Conservation (phyloP, 30 jellyfish, hydroid and myxozoan genomes). For the Turritopsis dohrnii region DNA sequence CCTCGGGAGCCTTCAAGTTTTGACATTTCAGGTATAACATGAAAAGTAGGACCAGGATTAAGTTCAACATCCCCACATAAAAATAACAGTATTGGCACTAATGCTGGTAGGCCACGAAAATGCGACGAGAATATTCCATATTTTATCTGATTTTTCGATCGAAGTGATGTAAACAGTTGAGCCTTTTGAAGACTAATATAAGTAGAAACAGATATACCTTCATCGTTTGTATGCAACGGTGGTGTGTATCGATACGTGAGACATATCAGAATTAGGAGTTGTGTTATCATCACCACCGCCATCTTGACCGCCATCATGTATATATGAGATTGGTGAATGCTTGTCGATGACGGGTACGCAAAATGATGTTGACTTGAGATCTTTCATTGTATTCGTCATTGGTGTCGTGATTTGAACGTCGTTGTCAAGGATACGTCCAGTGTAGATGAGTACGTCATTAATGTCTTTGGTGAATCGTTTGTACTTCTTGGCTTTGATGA, state of each 20-base stretch:
- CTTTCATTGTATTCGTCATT: background rate
- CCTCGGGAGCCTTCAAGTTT: too few relatives aligned
- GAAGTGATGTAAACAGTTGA: background rate
- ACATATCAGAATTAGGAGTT: too few relatives aligned
- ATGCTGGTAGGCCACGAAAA: constrained; percentile 1
- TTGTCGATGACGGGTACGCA: background rate
- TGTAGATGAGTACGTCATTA: background rate
- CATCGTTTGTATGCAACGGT: too few relatives aligned
- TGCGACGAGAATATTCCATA: background rate
- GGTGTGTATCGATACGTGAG: too few relatives aligned
- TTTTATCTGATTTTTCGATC: constrained; percentile 6
- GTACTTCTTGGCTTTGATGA: background rate
- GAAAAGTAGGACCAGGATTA: background rate
- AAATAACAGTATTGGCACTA: background rate
- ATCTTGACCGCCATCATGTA: too few relatives aligned
- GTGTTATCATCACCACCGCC: too few relatives aligned
- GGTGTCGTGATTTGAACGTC: background rate
- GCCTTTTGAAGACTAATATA: background rate
- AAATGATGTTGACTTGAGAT: background rate
- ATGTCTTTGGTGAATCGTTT: background rate
- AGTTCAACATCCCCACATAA: constrained; percentile 1
- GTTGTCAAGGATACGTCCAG: background rate
- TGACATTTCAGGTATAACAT: too few relatives aligned
- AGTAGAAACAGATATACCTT: background rate
- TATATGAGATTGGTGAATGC: background rate